Percentiles rank a stretch among this genome's conserved stretches.
phyloP scores from a whole-genome alignment of 2,888 invertebrate genomes.

The Entomobrya proxima region DNA sequence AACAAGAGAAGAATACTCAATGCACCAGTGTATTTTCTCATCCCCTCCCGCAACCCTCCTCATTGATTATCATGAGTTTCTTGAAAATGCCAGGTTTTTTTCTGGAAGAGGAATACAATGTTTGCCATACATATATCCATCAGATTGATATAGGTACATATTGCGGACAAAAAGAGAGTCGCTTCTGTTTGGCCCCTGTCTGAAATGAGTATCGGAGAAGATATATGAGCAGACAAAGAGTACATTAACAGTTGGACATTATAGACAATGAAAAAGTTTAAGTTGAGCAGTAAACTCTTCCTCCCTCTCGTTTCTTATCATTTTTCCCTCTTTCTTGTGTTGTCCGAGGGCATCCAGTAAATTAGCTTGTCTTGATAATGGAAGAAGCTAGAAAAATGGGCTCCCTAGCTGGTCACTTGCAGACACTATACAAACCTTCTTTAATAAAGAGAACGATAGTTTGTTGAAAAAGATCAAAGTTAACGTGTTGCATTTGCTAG shows the following conservation, averaged over 20 bases:
- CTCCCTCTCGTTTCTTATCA: constrained; percentile 12
- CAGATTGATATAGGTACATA: not conserved
- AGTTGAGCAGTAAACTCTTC: constrained; percentile 14
- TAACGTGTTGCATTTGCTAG: constrained; percentile 39
- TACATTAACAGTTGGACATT: constrained; percentile 49
- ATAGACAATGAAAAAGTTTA: constrained; percentile 8
- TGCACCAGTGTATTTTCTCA: not conserved
- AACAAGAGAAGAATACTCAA: not conserved
- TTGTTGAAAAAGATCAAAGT: not conserved
- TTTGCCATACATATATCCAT: not conserved
- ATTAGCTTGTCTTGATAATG: constrained; percentile 47
- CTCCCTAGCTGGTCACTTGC: not conserved
- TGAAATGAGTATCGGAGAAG: constrained; percentile 25
- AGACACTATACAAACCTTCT: constrained; percentile 1
- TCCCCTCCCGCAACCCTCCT: constrained; percentile 27
- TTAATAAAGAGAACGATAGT: not conserved
- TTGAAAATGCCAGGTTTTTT: not conserved
- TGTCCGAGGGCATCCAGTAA: constrained; percentile 32
- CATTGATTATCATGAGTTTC: constrained; percentile 42
- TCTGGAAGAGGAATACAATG: not conserved
- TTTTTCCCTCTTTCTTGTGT: not conserved
- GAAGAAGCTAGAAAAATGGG: constrained; percentile 13
- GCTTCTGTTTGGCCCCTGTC: not conserved
- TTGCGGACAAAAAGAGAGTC: not conserved
- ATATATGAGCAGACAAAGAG: constrained; percentile 51